Evolutionary conservation across 2,113 vertebrate genomes (phyloP).

Genomic region (Orientallactaga bullata): DNA sequence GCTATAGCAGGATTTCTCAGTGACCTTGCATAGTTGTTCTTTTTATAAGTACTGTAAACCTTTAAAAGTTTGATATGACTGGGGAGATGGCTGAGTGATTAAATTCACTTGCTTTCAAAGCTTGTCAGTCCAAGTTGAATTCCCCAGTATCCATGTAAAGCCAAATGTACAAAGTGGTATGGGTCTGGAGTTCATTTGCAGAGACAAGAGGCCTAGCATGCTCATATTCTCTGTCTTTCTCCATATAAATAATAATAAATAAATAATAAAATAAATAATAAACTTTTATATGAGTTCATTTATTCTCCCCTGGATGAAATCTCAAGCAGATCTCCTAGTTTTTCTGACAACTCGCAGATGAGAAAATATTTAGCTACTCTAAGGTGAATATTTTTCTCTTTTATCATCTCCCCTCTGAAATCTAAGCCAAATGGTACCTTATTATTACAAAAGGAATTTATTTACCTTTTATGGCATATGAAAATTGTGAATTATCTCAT

Average conservation of each 20-base stretch:
- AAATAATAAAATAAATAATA: too few species aligned
- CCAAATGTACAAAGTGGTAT: too few species aligned
- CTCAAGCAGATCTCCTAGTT: background rate
- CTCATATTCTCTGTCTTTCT: too few species aligned
- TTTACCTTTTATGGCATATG: background rate
- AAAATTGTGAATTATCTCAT: conserved; percentile 19
- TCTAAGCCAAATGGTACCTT: background rate
- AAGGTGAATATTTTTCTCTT: conserved; percentile 12
- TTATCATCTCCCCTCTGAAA: conserved; percentile 36
- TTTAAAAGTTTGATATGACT: background rate
- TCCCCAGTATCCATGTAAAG: too few species aligned
- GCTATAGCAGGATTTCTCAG: too few species aligned
- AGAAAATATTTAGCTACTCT: background rate
- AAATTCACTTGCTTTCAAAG: too few species aligned
- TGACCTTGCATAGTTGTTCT: too few species aligned
- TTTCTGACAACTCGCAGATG: conserved; percentile 2
- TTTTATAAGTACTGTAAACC: background rate
- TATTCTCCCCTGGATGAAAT: background rate
- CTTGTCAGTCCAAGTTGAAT: too few species aligned
- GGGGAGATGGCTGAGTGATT: too few species aligned
- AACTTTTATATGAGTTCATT: background rate
- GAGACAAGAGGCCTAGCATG: too few species aligned
- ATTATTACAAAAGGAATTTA: background rate
- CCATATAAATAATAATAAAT: too few species aligned
- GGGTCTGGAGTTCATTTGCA: too few species aligned